phyloP scores from a whole-genome alignment of 2,888 invertebrate genomes.

The Hoplodrina ambigua region DNA sequence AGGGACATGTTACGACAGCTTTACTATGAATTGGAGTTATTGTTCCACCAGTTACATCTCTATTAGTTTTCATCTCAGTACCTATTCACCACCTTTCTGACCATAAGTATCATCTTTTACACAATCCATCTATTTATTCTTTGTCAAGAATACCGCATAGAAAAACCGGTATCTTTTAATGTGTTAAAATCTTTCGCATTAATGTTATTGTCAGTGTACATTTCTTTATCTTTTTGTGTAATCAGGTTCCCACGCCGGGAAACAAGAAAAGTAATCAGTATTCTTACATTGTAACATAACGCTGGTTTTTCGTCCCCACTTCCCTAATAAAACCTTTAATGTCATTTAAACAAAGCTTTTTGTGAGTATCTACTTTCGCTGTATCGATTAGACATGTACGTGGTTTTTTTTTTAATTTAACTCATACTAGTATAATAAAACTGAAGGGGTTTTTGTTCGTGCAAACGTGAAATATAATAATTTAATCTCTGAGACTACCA shows the following conservation, averaged over 20 bases:
- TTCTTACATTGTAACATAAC: constrained; percentile 48
- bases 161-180: constrained; percentile 13
- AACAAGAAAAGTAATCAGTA: constrained; percentile 57
- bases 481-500: too few relatives aligned
- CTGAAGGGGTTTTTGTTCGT: too few relatives aligned
- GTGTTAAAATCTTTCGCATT: constrained; percentile 23
- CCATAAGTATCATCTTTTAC: background rate
- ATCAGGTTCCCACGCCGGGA: constrained; percentile 57
- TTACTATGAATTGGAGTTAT: too few relatives aligned
- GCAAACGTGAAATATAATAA: too few relatives aligned
- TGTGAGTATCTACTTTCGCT: constrained; percentile 32
- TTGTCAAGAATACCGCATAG: background rate
- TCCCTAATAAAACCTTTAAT: constrained; percentile 26
- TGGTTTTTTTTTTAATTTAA: constrained; percentile 3
- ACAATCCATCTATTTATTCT: background rate
- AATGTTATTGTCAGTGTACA: constrained; percentile 34
- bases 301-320: constrained; percentile 45
- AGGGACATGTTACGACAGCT: too few relatives aligned
- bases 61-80: too few relatives aligned
- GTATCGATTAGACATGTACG: background rate
- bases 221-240: constrained; percentile 48
- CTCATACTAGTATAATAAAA: too few relatives aligned
- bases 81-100: background rate
- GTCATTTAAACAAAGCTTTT: constrained; percentile 20
- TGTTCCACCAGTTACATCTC: too few relatives aligned